Evolutionary conservation across 2,797 vertebrate genomes (phyloP).

Genomic region (Pipistrellus pygmaeus): DNA sequence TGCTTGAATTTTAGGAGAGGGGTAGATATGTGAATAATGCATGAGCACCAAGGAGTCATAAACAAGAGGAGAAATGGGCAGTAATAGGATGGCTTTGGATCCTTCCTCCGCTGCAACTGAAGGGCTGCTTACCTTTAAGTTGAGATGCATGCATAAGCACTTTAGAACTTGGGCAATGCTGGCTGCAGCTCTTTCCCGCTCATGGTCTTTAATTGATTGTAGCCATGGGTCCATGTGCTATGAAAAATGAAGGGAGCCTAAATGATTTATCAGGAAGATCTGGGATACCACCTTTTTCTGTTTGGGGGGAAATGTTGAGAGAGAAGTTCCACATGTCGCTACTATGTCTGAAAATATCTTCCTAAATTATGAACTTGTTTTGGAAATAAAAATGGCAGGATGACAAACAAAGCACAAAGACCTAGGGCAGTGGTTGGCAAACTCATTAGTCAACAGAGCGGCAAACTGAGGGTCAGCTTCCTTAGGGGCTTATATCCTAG

Average conservation of each 20-base stretch:
- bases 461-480: not conserved
- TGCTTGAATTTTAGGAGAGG: not conserved
- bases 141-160: constrained; percentile 74
- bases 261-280: not conserved
- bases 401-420: not conserved
- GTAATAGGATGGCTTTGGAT: not conserved
- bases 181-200: constrained; percentile 64
- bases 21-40: not conserved
- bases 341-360: not conserved
- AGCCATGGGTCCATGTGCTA: constrained; percentile 81
- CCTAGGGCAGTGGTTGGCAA: too few species aligned
- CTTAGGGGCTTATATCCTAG: not conserved
- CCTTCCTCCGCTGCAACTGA: not conserved
- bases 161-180: constrained; percentile 73
- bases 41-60: not conserved
- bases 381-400: not conserved
- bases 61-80: not conserved
- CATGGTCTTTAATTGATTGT: constrained; percentile 71
- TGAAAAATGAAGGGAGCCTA: not conserved
- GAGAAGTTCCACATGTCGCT: not conserved
- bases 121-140: constrained; percentile 76
- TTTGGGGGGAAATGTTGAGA: not conserved
- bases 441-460: too few species aligned
- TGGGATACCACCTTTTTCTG: not conserved
- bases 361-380: not conserved